phyloP scores from a whole-genome alignment of 2,797 vertebrate genomes.

The Falco novaeseelandiae region DNA sequence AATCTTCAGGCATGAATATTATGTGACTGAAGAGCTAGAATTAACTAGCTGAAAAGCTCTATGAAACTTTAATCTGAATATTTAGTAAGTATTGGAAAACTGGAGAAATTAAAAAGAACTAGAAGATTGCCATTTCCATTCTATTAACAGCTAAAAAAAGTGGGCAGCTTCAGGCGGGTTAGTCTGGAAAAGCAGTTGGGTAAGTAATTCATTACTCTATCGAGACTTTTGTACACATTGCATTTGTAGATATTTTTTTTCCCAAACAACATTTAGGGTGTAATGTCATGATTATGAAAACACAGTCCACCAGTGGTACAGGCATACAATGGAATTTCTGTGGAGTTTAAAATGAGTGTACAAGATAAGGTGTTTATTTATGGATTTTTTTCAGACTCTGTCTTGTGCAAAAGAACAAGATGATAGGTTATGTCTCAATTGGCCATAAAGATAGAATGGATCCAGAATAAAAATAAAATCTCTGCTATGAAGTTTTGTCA shows the following conservation, averaged over 20 bases:
- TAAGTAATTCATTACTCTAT: neutral
- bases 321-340: neutral
- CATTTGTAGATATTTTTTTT: neutral
- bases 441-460: neutral
- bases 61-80: neutral
- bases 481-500: neutral
- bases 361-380: neutral
- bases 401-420: neutral
- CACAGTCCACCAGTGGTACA: neutral
- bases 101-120: neutral
- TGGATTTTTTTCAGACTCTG: neutral
- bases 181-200: neutral
- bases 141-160: neutral
- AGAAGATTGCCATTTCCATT: neutral
- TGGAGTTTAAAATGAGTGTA: neutral
- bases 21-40: neutral
- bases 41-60: neutral
- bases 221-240: neutral
- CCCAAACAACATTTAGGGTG: neutral
- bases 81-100: neutral
- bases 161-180: neutral
- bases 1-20: neutral
- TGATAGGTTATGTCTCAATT: neutral
- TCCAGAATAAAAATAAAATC: neutral
- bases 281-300: neutral